Percentiles rank a stretch among this genome's conserved stretches.
Conservation (phyloP, 2,797 vertebrate species). For the Calcarius lapponicus region DNA sequence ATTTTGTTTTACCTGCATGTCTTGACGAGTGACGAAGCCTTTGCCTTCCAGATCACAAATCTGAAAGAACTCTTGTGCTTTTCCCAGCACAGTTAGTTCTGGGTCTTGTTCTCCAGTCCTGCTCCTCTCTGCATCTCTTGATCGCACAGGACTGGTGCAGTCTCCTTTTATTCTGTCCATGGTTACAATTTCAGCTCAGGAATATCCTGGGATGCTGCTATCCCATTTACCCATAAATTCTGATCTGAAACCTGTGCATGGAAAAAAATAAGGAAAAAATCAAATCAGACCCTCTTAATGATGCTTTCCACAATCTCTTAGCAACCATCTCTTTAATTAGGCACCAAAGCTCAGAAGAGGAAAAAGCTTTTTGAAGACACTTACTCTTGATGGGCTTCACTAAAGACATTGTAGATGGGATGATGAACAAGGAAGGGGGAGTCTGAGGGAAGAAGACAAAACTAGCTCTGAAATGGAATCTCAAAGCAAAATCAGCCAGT, state of each 20-base stretch:
- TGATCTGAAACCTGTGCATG: conserved; percentile 34
- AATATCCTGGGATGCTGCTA: conserved; percentile 71
- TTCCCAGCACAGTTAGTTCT: conserved; percentile 77
- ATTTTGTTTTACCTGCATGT: conserved; percentile 87
- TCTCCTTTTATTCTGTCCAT: conserved; percentile 1
- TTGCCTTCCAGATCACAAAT: conserved; percentile 91
- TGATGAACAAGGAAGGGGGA: neutral
- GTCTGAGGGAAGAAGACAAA: neutral
- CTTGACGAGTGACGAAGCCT: conserved; percentile 86
- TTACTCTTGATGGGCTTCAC: neutral
- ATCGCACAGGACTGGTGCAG: neutral
- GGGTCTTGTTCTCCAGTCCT: conserved; percentile 56
- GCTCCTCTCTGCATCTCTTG: neutral
- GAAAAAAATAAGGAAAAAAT: conserved; percentile 62
- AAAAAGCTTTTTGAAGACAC: conserved; percentile 47
- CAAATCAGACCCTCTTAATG: conserved; percentile 68
- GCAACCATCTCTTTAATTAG: conserved; percentile 82
- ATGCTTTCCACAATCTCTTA: conserved; percentile 77
- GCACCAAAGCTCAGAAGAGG: conserved; percentile 63
- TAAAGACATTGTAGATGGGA: neutral
- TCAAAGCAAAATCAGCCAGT: neutral
- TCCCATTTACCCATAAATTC: conserved; percentile 32
- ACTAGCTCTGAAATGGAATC: neutral
- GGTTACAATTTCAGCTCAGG: conserved; percentile 2
- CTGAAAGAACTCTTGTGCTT: conserved; percentile 91